These are phyloP conservation scores for western clawed frog (Xenopus tropicalis) DNA, from an alignment of 2,113 vertebrate genomes.

Conservation along the genomic window UCB_Xtro_10.0 CM004447.2:40010501-40011000, in stretches of 20 bases:
- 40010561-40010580: not conserved
- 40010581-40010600: conserved; percentile 26
- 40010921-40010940: too few relatives aligned
- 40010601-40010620: conserved; percentile 14
- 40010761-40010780: conserved; percentile 23
- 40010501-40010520: conserved; percentile 29
- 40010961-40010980: too few relatives aligned
- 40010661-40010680: conserved; percentile 2
- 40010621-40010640: conserved; percentile 7
- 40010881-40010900: too few relatives aligned
- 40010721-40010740: conserved; percentile 1
- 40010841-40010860: too few relatives aligned
- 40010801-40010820: not conserved
- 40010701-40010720: conserved; percentile 28
- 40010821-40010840: not conserved
- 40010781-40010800: conserved; percentile 33
- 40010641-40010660: not conserved
- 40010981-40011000: too few relatives aligned
- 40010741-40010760: not conserved
- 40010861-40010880: too few relatives aligned
- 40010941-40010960: too few relatives aligned
- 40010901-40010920: too few relatives aligned
- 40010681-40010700: conserved; percentile 20
- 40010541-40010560: not conserved
- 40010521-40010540: not conserved